phyloP scores from a whole-genome alignment of 2,113 vertebrate species.

The Oriolus oriolus region DNA sequence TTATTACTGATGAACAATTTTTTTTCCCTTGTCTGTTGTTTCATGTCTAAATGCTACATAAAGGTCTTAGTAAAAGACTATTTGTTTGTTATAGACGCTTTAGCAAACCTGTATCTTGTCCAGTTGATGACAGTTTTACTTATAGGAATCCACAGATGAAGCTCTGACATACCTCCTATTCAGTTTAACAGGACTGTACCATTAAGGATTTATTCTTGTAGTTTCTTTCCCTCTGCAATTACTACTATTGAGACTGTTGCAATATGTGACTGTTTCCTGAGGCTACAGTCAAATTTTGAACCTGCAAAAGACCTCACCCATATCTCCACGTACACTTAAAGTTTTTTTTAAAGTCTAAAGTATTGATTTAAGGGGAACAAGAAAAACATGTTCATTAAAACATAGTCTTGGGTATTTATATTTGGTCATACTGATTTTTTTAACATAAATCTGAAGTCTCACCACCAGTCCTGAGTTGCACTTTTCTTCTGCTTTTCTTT shows the following conservation, averaged over 20 bases:
- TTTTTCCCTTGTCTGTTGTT: background rate
- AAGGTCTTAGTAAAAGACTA: background rate
- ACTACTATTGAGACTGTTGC: background rate
- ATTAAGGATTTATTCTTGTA: background rate
- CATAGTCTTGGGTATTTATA: background rate
- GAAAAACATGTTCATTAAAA: background rate
- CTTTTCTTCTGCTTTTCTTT: background rate
- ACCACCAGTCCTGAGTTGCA: rapidly evolving
- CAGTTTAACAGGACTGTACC: background rate
- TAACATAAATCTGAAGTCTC: background rate
- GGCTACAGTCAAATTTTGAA: background rate
- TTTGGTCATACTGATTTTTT: background rate
- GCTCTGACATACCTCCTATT: background rate
- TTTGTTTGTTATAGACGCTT: background rate
- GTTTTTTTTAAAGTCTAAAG: background rate
- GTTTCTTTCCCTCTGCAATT: background rate
- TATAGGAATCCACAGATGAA: background rate
- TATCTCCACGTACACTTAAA: background rate
- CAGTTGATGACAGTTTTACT: background rate
- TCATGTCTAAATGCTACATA: background rate
- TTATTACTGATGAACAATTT: background rate
- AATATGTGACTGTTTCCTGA: background rate
- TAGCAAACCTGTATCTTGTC: background rate
- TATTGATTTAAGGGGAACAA: background rate
- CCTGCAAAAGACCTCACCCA: background rate